Evolutionary conservation across 1,140 invertebrate genomes (phyloP), one percentile per base, ranked within the genome.

Genomic region (Drosophila cardini): DNA sequence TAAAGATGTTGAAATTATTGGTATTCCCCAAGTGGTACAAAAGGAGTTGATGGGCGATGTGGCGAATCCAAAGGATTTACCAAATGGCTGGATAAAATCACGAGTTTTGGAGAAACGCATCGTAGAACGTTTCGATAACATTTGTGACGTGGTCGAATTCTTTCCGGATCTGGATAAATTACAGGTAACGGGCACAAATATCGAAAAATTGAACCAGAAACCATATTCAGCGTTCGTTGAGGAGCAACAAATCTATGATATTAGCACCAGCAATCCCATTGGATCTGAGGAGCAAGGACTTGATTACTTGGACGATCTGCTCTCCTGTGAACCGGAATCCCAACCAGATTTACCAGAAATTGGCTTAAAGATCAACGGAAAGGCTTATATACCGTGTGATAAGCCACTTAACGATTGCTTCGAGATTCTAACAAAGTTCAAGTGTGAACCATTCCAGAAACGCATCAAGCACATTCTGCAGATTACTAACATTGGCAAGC

Each of bases 131-230:
- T 81, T 84, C 30, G 0, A 5, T 0, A 64, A 75, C 13, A 89
- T 91, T 9, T n/a, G 63, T 9, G 50, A 76, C 0, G 90, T 91
- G 3, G 21, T 91, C 1, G 80, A 91, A 30, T 91, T 82, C 40
- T 78, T 89, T 55, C 90, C 90, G 1, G 80, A 91, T 13, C 42
- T 91, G 0, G 52, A 78, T 3, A 6, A 34, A 0, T 38, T 91
- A 3, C 73, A 91, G 53, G 70, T 91, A 1, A 70, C 50, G 0
- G 90, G 90, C 2, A 74, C 21, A 0, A 60, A 42, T 11, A 5
- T 76, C 18, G 8, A n/a, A 2, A 68, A 64, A 1, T 10, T 40
- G 0, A 30, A 46, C 5, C 4, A 43, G 1, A 10, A 43, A 13
- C 18, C 65, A 1, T 5, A 15, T 0, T 65, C 72, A 3, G 0